Percentiles rank a stretch among this genome's conserved stretches.
Conservation (phyloP, 2,113 vertebrate genomes). For the Macquaria ambigua region DNA sequence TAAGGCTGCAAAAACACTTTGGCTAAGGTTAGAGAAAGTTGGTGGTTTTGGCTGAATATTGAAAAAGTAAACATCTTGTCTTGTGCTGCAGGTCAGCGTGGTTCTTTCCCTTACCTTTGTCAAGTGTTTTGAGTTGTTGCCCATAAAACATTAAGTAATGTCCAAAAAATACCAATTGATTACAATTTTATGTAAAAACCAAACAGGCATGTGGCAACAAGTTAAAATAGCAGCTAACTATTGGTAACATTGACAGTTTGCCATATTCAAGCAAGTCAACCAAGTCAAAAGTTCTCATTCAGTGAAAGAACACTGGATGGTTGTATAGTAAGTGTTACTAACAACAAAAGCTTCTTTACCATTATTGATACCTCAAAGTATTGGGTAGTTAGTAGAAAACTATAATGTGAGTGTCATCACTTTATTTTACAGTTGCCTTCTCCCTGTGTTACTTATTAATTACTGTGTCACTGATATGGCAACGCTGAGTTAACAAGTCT, state of each 20-base stretch:
- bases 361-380: slow-evolving; percentile 1
- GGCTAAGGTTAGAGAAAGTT: slow-evolving; percentile 3
- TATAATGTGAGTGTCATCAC: slow-evolving; percentile 24
- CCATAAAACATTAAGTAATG: neutral
- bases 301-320: neutral
- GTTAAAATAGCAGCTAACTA: neutral
- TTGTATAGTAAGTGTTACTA: neutral
- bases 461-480: slow-evolving; percentile 13
- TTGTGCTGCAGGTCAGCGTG: neutral
- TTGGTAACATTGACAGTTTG: neutral
- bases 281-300: neutral
- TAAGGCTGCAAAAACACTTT: slow-evolving; percentile 9
- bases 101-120: no score
- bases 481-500: slow-evolving; percentile 32
- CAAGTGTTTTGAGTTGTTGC: neutral
- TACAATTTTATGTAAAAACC: neutral
- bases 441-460: slow-evolving; percentile 23
- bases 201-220: neutral
- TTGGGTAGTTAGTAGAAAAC: neutral
- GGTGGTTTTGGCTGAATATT: neutral
- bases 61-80: neutral
- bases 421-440: slow-evolving; percentile 12
- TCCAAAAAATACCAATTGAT: neutral
- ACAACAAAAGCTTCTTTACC: neutral
- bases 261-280: neutral